Conservation (phyloP, 1,140 invertebrate species). For the Cecropterus lyciades region DNA sequence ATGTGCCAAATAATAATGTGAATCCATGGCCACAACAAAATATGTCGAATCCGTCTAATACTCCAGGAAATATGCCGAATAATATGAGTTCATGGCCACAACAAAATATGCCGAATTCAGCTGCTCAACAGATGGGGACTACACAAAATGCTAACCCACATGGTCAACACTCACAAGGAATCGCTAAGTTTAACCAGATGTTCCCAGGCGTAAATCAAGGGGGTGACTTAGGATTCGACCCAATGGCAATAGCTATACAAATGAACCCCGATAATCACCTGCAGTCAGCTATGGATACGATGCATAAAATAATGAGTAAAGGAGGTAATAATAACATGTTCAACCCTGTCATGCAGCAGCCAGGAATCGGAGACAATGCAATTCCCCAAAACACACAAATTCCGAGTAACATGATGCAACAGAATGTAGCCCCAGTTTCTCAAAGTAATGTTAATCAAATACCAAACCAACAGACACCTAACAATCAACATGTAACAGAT, state of each 20-base stretch:
- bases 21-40: slow-evolving; percentile 8
- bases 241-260: slow-evolving; percentile 77
- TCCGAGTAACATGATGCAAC: slow-evolving; percentile 5
- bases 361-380: neutral
- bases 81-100: neutral
- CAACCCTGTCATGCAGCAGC: slow-evolving; percentile 14
- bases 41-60: neutral
- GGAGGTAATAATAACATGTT: slow-evolving; percentile 26
- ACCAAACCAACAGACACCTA: neutral
- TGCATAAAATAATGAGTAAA: slow-evolving; percentile 60
- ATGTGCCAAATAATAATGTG: slow-evolving; percentile 3
- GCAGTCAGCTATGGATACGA: slow-evolving; percentile 57
- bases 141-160: slow-evolving; percentile 36
- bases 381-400: slow-evolving; percentile 27
- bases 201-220: slow-evolving; percentile 72
- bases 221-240: slow-evolving; percentile 71
- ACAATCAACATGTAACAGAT: neutral
- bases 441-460: slow-evolving; percentile 22
- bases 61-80: slow-evolving; percentile 2
- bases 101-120: neutral
- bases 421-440: slow-evolving; percentile 12
- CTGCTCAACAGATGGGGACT: slow-evolving; percentile 2
- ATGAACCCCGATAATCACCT: slow-evolving; percentile 79
- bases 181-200: slow-evolving; percentile 74
- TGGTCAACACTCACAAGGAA: slow-evolving; percentile 59